A percentile compares a stretch with the other conserved stretches of the same genome.
These are phyloP conservation scores for Vombatus ursinus DNA, from an alignment of 2,113 vertebrate species.

Conservation along the genomic window DNA sequence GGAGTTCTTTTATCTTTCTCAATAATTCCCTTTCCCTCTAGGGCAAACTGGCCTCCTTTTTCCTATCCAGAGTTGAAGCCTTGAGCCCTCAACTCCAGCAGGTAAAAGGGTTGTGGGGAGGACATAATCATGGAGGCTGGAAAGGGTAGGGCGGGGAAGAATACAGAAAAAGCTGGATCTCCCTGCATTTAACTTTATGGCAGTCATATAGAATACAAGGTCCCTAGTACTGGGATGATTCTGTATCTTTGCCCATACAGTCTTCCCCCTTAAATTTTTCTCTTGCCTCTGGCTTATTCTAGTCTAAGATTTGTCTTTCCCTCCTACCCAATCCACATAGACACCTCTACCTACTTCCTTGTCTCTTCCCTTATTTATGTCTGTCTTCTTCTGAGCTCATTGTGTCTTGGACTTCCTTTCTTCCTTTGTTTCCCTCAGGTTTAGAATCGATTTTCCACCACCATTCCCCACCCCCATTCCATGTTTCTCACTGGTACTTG, in stretches of 20 bases:
- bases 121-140: background rate
- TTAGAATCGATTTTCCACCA: background rate
- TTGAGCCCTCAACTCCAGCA: conserved; percentile 88
- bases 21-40: conserved; percentile 61
- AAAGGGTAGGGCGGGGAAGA: background rate
- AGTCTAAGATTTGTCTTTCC: background rate
- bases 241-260: background rate
- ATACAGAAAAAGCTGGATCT: background rate
- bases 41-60: conserved; percentile 92
- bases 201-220: background rate
- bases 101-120: conserved; percentile 74
- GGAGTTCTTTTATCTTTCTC: background rate
- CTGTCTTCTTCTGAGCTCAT: background rate
- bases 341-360: background rate
- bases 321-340: background rate
- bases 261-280: background rate
- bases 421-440: background rate
- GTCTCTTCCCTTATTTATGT: background rate
- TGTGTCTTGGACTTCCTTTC: background rate
- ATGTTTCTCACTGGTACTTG: background rate
- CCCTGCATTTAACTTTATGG: background rate
- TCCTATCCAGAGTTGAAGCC: conserved; percentile 89
- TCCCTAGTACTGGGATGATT: background rate
- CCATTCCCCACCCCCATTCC: background rate
- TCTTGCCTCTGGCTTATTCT: background rate